A percentile compares a stretch with the other conserved stretches of the same genome.
These are phyloP conservation scores for Pseudomyrmex sp. DNA, from an alignment of 1,140 invertebrate genomes.

Conservation along the genomic window DNA sequence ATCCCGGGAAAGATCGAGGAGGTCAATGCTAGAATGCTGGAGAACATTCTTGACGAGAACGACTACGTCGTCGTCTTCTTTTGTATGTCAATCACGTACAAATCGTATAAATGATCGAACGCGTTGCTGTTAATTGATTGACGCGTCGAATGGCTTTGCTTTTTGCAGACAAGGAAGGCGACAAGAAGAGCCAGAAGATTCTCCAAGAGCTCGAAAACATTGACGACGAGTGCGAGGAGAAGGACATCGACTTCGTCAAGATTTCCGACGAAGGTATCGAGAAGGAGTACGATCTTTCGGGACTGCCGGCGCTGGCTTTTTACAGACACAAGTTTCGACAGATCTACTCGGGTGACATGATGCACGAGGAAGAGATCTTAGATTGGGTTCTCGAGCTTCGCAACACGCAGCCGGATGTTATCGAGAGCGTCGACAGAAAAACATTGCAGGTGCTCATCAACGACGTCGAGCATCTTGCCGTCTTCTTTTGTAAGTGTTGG, in stretches of 20 bases:
- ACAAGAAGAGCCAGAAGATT: constrained; percentile 96
- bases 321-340: constrained; percentile 96
- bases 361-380: constrained; percentile 95
- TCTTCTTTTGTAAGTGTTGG: constrained; percentile 94
- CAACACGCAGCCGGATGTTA: constrained; percentile 93
- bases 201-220: constrained; percentile 96
- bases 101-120: constrained; percentile 64
- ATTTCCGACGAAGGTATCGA: constrained; percentile 95
- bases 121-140: neutral
- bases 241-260: constrained; percentile 97
- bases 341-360: constrained; percentile 94
- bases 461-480: constrained; percentile 95
- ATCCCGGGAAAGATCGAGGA: constrained; percentile 97
- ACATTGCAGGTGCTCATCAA: constrained; percentile 95
- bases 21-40: constrained; percentile 96
- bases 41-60: constrained; percentile 95
- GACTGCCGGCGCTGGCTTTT: constrained; percentile 94
- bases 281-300: constrained; percentile 94
- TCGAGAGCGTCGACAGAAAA: constrained; percentile 96
- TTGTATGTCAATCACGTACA: constrained; percentile 88
- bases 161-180: constrained; percentile 92
- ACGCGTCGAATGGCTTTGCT: neutral
- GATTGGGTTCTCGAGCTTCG: constrained; percentile 96
- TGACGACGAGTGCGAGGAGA: constrained; percentile 96
- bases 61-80: constrained; percentile 96